These are phyloP conservation scores for Liopterus haemorrhoidalis DNA, from an alignment of 2,888 invertebrate species.

Conservation along the genomic window DNA sequence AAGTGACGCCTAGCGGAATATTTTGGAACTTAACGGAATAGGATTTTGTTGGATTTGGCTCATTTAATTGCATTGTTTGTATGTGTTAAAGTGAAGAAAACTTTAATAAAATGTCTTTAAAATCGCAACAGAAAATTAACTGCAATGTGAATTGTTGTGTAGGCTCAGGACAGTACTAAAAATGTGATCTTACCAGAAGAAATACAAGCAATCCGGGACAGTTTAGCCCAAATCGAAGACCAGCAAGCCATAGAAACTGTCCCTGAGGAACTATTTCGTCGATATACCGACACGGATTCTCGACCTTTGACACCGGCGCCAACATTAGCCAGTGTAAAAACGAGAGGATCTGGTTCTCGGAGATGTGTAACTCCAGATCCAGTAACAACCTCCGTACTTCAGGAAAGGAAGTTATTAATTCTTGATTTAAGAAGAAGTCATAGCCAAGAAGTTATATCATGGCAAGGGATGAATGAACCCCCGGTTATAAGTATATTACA, in stretches of 20 bases:
- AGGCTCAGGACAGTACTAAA: too few species aligned
- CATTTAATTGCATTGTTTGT: too few species aligned
- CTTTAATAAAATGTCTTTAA: too few species aligned
- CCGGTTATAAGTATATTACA: slow-evolving; percentile 42
- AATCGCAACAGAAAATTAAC: too few species aligned
- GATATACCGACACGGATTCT: slow-evolving; percentile 80
- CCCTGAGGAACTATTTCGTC: slow-evolving; percentile 68
- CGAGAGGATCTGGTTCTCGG: slow-evolving; percentile 60
- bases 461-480: slow-evolving; percentile 47
- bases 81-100: too few species aligned
- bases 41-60: too few species aligned
- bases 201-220: slow-evolving; percentile 40
- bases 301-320: slow-evolving; percentile 75
- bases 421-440: slow-evolving; percentile 64
- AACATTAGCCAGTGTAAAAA: slow-evolving; percentile 66
- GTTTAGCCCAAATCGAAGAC: slow-evolving; percentile 41
- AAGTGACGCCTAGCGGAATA: too few species aligned
- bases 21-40: too few species aligned
- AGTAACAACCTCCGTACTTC: slow-evolving; percentile 43
- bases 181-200: slow-evolving; percentile 41
- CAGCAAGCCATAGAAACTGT: slow-evolving; percentile 57
- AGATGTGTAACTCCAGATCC: slow-evolving; percentile 70
- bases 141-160: too few species aligned
- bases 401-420: slow-evolving; percentile 62
- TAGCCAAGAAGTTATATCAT: slow-evolving; percentile 56